phyloP scores from a whole-genome alignment of 35 echinoderm and acorn worm species.

The Lytechinus pictus region DNA sequence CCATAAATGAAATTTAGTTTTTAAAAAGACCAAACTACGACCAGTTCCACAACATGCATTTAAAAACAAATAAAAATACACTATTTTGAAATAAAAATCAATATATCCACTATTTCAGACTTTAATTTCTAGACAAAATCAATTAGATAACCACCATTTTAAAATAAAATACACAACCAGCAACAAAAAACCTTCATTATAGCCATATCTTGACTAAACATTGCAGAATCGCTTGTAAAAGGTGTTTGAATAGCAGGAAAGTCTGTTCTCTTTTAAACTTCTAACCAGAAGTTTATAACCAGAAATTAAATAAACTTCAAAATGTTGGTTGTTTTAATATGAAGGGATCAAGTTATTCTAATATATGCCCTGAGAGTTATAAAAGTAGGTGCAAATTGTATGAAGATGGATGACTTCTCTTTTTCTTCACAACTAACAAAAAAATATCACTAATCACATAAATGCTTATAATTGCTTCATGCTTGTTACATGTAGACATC shows the following conservation, averaged over 20 bases:
- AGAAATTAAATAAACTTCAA: too few species aligned
- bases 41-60: background rate
- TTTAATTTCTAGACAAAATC: background rate
- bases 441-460: background rate
- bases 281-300: too few species aligned
- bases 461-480: background rate
- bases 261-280: too few species aligned
- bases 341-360: background rate
- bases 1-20: background rate
- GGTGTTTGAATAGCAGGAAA: too few species aligned
- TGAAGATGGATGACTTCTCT: background rate
- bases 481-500: background rate
- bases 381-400: background rate
- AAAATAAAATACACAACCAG: background rate
- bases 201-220: background rate
- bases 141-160: background rate
- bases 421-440: background rate
- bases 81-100: background rate
- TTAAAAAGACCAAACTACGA: background rate
- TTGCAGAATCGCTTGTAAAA: too few species aligned
- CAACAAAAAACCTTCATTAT: background rate
- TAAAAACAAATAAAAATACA: background rate
- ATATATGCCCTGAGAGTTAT: background rate
- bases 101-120: background rate
- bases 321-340: background rate